phyloP scores from a whole-genome alignment of 2,888 invertebrate species.

The Drosophila pseudotalamancana region DNA sequence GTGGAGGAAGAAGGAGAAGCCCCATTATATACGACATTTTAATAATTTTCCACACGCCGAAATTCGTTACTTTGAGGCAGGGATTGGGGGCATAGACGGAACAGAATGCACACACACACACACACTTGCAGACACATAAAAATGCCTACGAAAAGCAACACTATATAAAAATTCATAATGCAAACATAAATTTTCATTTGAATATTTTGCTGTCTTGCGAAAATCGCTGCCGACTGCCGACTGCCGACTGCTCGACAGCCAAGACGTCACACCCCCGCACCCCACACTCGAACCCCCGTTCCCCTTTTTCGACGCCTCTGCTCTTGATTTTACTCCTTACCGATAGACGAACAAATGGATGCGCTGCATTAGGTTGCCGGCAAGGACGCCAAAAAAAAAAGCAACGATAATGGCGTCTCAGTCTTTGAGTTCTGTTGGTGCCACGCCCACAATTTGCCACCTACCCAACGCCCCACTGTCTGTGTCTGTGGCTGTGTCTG shows the following conservation, averaged over 20 bases:
- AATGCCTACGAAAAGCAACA: conserved; percentile 75
- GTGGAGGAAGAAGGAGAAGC: conserved; percentile 42
- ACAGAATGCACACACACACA: conserved; percentile 39
- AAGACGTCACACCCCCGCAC: not conserved
- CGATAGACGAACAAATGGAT: conserved; percentile 68
- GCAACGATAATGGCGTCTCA: conserved; percentile 56
- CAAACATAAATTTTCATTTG: conserved; percentile 83
- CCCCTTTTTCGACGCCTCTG: not conserved
- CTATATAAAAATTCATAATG: conserved; percentile 82
- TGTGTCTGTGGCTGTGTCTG: conserved; percentile 37
- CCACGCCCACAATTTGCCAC: not conserved
- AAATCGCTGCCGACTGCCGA: conserved; percentile 66
- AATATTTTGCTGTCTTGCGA: conserved; percentile 80
- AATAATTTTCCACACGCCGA: conserved; percentile 77
- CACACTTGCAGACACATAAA: conserved; percentile 64
- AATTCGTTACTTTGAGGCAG: conserved; percentile 39
- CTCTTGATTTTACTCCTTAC: conserved; percentile 54
- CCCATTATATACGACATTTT: conserved; percentile 79
- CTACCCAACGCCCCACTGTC: not conserved
- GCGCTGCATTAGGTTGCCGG: conserved; percentile 43
- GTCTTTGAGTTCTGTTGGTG: conserved; percentile 35
- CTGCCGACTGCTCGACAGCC: conserved; percentile 1
- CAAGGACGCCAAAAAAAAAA: conserved; percentile 56
- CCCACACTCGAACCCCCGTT: no score
- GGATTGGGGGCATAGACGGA: conserved; percentile 4